Percentiles rank a stretch among this genome's conserved stretches.
phyloP scores from a whole-genome alignment of 2,797 vertebrate species.

The Mallotus villosus region DNA sequence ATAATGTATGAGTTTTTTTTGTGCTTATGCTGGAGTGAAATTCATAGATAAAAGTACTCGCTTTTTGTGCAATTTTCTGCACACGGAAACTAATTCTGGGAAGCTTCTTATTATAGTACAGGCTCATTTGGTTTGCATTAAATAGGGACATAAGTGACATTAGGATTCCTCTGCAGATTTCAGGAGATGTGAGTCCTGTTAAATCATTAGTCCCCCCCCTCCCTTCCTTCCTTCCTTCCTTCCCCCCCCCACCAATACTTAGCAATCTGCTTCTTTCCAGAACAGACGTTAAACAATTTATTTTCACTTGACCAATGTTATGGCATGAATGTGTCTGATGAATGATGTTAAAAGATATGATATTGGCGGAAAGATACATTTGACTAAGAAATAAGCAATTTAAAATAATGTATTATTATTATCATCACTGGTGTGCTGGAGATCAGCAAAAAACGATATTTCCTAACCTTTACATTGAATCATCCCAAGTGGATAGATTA shows the following conservation, averaged over 20 bases:
- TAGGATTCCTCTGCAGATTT: conserved; percentile 97
- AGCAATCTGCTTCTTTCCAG: conserved; percentile 54
- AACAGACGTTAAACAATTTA: conserved; percentile 71
- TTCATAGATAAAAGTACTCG: conserved; percentile 98
- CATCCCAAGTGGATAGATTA: no score
- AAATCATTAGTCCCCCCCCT: conserved; percentile 86
- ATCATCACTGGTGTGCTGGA: not conserved
- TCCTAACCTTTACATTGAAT: no score
- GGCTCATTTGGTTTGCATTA: conserved; percentile 99
- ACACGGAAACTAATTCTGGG: conserved; percentile 99
- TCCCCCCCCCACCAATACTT: conserved; percentile 30
- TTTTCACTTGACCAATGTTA: conserved; percentile 70
- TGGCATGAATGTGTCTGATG: conserved; percentile 23
- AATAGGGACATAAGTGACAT: conserved; percentile 96
- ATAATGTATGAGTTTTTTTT: conserved; percentile 95
- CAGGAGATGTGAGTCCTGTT: conserved; percentile 93
- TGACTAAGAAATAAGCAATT: not conserved
- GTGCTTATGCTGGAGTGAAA: conserved; percentile 99
- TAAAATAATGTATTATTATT: conserved; percentile 39
- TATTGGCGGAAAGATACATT: conserved; percentile 45
- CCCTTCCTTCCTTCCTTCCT: no score
- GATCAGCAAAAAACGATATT: not conserved
- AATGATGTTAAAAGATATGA: conserved; percentile 74
- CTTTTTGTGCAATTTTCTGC: conserved; percentile 93
- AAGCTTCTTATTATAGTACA: conserved; percentile 98